phyloP scores from a whole-genome alignment of 2,113 vertebrate species.

The Cyphomyrus discorhynchus region DNA sequence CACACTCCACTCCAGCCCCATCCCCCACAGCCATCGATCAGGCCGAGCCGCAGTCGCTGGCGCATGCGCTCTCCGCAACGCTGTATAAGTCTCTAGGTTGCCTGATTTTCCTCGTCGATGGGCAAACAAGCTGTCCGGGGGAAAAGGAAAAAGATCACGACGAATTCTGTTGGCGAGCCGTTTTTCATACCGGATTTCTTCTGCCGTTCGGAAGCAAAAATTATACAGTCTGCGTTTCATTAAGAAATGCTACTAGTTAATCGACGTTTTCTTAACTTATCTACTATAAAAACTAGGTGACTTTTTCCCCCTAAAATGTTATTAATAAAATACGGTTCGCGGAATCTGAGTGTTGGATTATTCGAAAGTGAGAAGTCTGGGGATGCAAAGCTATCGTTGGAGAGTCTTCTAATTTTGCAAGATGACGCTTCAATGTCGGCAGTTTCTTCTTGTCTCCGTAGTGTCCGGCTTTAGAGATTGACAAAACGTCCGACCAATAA shows the following conservation, averaged over 20 bases:
- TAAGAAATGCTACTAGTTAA: background rate
- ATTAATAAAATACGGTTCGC: background rate
- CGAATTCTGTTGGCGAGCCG: background rate
- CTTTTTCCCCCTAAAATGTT: background rate
- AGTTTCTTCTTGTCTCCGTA: background rate
- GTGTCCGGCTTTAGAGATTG: background rate
- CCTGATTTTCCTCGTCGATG: slow-evolving; percentile 5
- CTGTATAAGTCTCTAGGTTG: slow-evolving; percentile 7
- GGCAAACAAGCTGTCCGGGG: slow-evolving; percentile 2
- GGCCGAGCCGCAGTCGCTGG: slow-evolving; percentile 49
- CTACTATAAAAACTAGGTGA: background rate
- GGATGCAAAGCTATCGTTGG: background rate
- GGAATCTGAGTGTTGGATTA: background rate
- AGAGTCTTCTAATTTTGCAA: slow-evolving; percentile 10
- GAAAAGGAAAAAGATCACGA: background rate
- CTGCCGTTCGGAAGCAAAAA: background rate
- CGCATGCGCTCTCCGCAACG: slow-evolving; percentile 49
- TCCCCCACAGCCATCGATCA: slow-evolving; percentile 12
- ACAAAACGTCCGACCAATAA: slow-evolving; percentile 30
- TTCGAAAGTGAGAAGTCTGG: background rate
- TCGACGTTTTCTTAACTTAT: background rate
- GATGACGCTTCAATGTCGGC: slow-evolving; percentile 21
- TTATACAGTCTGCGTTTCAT: background rate
- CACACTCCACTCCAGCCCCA: slow-evolving; percentile 48
- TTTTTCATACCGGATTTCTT: background rate